Evolutionary conservation across 2,888 invertebrate species (phyloP).

Genomic region (Unio delphinus): DNA sequence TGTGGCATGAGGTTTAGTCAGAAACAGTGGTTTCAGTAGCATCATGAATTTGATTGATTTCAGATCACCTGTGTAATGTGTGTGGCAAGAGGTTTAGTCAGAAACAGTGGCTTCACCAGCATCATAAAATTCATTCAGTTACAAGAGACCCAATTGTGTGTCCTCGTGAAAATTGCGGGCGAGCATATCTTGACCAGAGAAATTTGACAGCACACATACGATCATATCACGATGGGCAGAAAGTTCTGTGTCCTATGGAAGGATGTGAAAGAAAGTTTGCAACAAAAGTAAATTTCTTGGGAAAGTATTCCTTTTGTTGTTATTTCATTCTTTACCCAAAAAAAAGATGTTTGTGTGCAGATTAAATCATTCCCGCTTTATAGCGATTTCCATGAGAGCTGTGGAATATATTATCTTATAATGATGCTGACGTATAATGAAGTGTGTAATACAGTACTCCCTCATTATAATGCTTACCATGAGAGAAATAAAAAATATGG

Average conservation of each 20-base stretch:
- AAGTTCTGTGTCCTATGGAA: slow-evolving; percentile 41
- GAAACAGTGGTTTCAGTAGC: neutral
- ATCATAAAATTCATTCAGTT: slow-evolving; percentile 37
- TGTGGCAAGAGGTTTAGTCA: slow-evolving; percentile 47
- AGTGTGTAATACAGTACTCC: too few species aligned
- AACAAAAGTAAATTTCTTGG: slow-evolving; percentile 39
- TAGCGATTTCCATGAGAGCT: too few species aligned
- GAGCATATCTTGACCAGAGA: slow-evolving; percentile 48
- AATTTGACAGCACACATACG: slow-evolving; percentile 53
- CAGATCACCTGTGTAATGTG: slow-evolving; percentile 37
- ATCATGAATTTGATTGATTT: neutral
- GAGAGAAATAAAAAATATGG: too few species aligned
- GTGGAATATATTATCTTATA: too few species aligned
- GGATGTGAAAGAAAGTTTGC: slow-evolving; percentile 50
- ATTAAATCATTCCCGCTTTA: too few species aligned
- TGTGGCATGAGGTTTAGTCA: neutral
- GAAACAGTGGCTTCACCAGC: slow-evolving; percentile 43
- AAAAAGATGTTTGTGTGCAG: too few species aligned
- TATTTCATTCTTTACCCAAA: too few species aligned
- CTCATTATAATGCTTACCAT: too few species aligned
- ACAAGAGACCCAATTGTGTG: slow-evolving; percentile 40
- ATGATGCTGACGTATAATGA: too few species aligned
- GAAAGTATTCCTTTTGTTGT: too few species aligned
- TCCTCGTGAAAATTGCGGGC: slow-evolving; percentile 48
- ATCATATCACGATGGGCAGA: slow-evolving; percentile 52